Percentiles rank a stretch among this genome's conserved stretches.
phyloP scores from a whole-genome alignment of 2,888 invertebrate species.

The Zhuqinia jingwanae region DNA sequence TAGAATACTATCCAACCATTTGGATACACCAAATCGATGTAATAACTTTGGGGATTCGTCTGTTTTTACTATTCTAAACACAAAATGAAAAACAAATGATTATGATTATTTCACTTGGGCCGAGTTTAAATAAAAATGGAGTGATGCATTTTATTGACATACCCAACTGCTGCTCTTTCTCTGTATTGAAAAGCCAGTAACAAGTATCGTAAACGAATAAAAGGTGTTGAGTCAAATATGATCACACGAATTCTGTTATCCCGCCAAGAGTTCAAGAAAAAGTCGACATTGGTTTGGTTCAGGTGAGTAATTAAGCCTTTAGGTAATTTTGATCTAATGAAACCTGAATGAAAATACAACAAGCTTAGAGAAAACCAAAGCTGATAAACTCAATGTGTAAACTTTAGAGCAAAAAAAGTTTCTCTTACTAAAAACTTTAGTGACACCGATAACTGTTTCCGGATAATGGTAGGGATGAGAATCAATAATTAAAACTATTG shows the following conservation, averaged over 20 bases:
- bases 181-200: constrained; percentile 93
- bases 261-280: constrained; percentile 92
- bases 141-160: too few relatives aligned
- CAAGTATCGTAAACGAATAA: constrained; percentile 91
- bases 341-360: constrained; percentile 84
- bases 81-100: too few relatives aligned
- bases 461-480: constrained; percentile 93
- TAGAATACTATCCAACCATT: constrained; percentile 89
- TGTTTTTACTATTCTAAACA: constrained; percentile 66
- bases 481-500: constrained; percentile 90
- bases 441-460: constrained; percentile 89
- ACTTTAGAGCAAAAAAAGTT: constrained; percentile 64
- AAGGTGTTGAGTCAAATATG: constrained; percentile 87
- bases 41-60: constrained; percentile 84
- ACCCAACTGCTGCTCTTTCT: constrained; percentile 93
- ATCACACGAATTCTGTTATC: constrained; percentile 96
- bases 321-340: constrained; percentile 93
- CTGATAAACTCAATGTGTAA: neutral
- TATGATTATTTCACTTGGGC: too few relatives aligned
- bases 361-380: neutral
- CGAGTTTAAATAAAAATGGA: too few relatives aligned
- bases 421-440: constrained; percentile 90
- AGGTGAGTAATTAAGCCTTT: constrained; percentile 88
- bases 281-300: constrained; percentile 87
- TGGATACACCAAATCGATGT: constrained; percentile 87